Percentiles rank a stretch among this genome's conserved stretches.
phyloP scores from a whole-genome alignment of 2,888 invertebrate genomes.

The Oscheius myriophilus region DNA sequence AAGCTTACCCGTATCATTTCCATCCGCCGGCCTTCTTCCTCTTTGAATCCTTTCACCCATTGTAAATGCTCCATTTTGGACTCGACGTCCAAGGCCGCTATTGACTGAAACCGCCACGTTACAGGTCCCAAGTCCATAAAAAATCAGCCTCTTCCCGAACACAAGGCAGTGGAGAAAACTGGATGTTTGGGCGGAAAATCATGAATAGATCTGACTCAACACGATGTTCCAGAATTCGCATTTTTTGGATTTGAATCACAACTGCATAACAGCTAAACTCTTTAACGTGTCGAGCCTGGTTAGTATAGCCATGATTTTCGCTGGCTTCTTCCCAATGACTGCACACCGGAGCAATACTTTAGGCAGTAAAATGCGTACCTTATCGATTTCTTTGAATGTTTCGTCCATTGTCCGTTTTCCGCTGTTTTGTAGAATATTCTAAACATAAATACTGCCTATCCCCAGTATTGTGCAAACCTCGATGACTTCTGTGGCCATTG shows the following conservation, averaged over 20 bases:
- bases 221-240: no score
- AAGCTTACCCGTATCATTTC: background rate
- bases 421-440: slow-evolving; percentile 19
- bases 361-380: slow-evolving; percentile 4
- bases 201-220: no score
- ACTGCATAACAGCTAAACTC: no score
- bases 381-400: slow-evolving; percentile 19
- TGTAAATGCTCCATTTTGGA: slow-evolving; percentile 22
- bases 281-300: no score
- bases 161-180: no score
- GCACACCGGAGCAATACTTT: background rate
- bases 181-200: no score
- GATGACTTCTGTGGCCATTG: slow-evolving; percentile 16
- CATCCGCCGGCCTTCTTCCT: slow-evolving; percentile 8
- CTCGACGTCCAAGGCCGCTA: slow-evolving; percentile 16
- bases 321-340: no score
- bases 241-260: no score
- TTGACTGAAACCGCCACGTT: no score
- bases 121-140: no score
- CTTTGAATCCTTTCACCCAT: slow-evolving; percentile 15
- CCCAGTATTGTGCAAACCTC: slow-evolving; percentile 1
- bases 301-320: no score
- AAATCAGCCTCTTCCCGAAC: no score
- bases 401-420: slow-evolving; percentile 19
- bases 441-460: background rate